Conservation (phyloP, 2,888 invertebrate species). For the Frankliniella fusca region DNA sequence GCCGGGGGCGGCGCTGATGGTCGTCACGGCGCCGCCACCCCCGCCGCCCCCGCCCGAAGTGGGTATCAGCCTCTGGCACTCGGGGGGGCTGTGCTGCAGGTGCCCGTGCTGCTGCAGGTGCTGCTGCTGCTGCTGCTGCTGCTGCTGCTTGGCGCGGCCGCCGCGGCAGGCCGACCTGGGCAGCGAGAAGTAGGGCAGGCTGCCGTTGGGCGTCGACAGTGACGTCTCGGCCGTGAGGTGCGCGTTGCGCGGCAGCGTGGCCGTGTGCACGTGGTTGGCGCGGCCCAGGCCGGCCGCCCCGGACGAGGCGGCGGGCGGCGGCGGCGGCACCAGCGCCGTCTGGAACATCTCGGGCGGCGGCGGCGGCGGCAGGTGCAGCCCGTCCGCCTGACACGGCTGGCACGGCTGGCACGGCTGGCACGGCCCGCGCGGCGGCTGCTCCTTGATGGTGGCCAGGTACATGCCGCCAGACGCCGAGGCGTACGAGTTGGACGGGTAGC, state of each 20-base stretch:
- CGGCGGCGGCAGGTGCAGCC: slow-evolving; percentile 18
- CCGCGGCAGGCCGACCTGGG: slow-evolving; percentile 50
- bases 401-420: slow-evolving; percentile 21
- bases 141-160: slow-evolving; percentile 44
- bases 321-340: neutral
- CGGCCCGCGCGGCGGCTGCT: slow-evolving; percentile 17
- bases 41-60: slow-evolving; percentile 50
- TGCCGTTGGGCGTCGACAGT: slow-evolving; percentile 40
- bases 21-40: slow-evolving; percentile 41
- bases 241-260: slow-evolving; percentile 37
- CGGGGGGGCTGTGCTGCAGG: slow-evolving; percentile 36
- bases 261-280: slow-evolving; percentile 27
- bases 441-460: slow-evolving; percentile 34
- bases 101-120: slow-evolving; percentile 40
- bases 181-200: slow-evolving; percentile 43
- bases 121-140: slow-evolving; percentile 38
- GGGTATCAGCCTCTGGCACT: slow-evolving; percentile 26
- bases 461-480: neutral
- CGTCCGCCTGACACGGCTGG: slow-evolving; percentile 15
- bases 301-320: neutral
- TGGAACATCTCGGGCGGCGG: slow-evolving; percentile 23
- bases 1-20: slow-evolving; percentile 37
- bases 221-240: slow-evolving; percentile 31
- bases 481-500: slow-evolving; percentile 1
- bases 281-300: slow-evolving; percentile 3